Evolutionary conservation across 2,888 invertebrate species (phyloP).

Genomic region (Trachelus stipa): DNA sequence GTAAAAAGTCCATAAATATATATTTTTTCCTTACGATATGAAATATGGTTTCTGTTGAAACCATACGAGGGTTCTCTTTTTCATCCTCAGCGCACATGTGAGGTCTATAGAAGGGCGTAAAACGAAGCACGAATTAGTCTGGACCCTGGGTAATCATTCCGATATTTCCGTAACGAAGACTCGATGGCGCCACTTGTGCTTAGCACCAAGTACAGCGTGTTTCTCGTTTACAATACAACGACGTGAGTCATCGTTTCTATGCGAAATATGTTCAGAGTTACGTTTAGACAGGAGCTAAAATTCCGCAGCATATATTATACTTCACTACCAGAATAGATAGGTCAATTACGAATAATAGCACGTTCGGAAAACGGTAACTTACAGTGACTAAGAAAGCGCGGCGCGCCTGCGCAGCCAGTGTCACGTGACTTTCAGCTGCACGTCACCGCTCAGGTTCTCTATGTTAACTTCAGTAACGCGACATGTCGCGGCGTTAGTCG

Average conservation of each 20-base stretch:
- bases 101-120: conserved; percentile 1
- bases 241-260: not conserved
- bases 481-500: not conserved
- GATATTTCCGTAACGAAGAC: not conserved
- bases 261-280: not conserved
- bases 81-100: conserved; percentile 12
- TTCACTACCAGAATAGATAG: not conserved
- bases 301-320: not conserved
- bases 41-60: conserved; percentile 18
- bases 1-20: conserved; percentile 10
- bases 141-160: not conserved
- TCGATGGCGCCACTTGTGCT: not conserved
- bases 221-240: not conserved
- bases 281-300: not conserved
- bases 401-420: not conserved
- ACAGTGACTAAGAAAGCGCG: not conserved
- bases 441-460: not conserved
- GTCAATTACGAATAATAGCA: not conserved
- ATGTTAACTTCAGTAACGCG: not conserved
- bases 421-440: not conserved
- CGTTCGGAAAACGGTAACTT: not conserved
- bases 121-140: conserved; percentile 1
- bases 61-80: conserved; percentile 13
- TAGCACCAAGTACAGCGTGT: not conserved
- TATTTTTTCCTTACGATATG: conserved; percentile 14